These are phyloP conservation scores for Microctenopoma stevenorrisi DNA, from an alignment of 2,797 vertebrate species.

Conservation along the genomic window DNA sequence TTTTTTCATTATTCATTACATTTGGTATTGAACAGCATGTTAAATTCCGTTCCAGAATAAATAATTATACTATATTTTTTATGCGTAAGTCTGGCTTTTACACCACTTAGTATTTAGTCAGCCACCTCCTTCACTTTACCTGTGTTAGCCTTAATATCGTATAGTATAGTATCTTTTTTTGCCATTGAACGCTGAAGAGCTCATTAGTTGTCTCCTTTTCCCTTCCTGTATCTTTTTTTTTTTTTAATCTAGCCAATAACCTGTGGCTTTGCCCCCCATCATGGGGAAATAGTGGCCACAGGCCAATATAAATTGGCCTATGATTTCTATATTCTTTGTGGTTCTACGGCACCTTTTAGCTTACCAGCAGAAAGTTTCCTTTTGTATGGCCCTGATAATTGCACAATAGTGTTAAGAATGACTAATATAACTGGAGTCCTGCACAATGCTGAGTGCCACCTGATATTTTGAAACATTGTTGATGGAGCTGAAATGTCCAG, in stretches of 20 bases:
- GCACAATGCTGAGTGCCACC: slow-evolving; percentile 40
- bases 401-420: slow-evolving; percentile 41
- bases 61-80: neutral
- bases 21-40: neutral
- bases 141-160: slow-evolving; percentile 2
- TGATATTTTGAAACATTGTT: slow-evolving; percentile 48
- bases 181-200: slow-evolving; percentile 1
- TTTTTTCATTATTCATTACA: neutral
- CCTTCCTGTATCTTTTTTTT: too few relatives aligned
- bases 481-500: slow-evolving; percentile 42
- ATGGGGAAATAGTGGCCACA: too few relatives aligned
- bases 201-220: too few relatives aligned
- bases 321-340: slow-evolving; percentile 6
- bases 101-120: neutral
- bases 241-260: too few relatives aligned
- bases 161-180: slow-evolving; percentile 1
- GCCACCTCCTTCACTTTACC: slow-evolving; percentile 11
- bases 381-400: slow-evolving; percentile 11
- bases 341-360: slow-evolving; percentile 5
- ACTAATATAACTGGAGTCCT: slow-evolving; percentile 13
- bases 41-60: too few relatives aligned
- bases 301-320: slow-evolving; percentile 11
- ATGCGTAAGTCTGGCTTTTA: slow-evolving; percentile 23
- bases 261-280: too few relatives aligned
- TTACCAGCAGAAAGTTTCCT: slow-evolving; percentile 8